Conservation (phyloP, 2,888 invertebrate species). For the Acrobasis repandana region DNA sequence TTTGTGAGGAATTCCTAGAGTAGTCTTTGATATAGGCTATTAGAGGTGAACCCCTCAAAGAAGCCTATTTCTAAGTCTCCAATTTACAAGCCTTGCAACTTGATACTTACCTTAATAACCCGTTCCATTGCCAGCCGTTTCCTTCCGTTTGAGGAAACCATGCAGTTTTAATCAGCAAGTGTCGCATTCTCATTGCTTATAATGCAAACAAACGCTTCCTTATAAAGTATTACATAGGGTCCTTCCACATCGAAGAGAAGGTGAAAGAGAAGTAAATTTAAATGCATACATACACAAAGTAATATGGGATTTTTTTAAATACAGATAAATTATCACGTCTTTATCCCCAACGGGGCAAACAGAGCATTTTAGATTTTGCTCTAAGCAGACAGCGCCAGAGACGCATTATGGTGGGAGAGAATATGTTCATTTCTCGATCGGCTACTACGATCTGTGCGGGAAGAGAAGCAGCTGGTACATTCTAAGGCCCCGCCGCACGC, state of each 20-base stretch:
- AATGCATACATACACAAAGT: too few species aligned
- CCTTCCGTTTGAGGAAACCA: constrained; percentile 4
- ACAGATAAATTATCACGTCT: too few species aligned
- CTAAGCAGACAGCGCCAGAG: too few species aligned
- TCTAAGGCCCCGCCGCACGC: too few species aligned
- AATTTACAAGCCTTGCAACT: constrained; percentile 4
- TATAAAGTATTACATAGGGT: not conserved
- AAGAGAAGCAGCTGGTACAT: too few species aligned
- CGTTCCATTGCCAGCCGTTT: not conserved
- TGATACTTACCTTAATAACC: not conserved
- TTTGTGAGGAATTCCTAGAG: too few species aligned
- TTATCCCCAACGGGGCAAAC: too few species aligned
- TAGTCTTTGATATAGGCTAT: not conserved
- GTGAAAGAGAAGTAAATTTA: not conserved
- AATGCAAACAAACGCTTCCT: constrained; percentile 15
- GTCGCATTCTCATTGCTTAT: constrained; percentile 20
- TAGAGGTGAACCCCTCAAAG: not conserved
- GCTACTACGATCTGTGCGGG: too few species aligned
- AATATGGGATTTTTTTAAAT: too few species aligned
- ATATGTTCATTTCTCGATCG: too few species aligned
- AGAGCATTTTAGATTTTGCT: too few species aligned
- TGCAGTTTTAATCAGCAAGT: constrained; percentile 20
- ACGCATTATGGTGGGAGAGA: too few species aligned
- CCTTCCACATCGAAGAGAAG: not conserved
- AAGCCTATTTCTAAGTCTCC: not conserved